A percentile compares a stretch with the other conserved stretches of the same genome.
phyloP scores from a whole-genome alignment of 2,888 invertebrate genomes.

The Stratiomys singularior region DNA sequence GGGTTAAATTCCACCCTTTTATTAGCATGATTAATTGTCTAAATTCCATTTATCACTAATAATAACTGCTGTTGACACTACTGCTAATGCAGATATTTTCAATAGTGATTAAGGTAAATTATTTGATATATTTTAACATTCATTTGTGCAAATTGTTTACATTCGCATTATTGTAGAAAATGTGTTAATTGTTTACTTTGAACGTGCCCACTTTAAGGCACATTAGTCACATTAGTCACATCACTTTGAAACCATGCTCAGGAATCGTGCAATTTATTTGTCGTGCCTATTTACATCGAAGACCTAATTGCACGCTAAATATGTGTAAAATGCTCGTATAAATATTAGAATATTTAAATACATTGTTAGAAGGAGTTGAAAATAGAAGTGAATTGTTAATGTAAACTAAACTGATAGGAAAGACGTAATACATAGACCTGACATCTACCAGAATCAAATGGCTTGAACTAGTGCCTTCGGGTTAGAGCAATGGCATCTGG shows the following conservation, averaged over 20 bases:
- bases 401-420: too few relatives aligned
- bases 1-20: too few relatives aligned
- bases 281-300: not conserved
- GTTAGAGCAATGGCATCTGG: too few relatives aligned
- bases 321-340: not conserved
- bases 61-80: not conserved
- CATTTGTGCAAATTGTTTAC: constrained; percentile 1
- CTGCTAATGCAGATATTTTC: too few relatives aligned
- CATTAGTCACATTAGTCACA: not conserved
- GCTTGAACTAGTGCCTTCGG: too few relatives aligned
- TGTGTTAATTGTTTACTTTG: not conserved
- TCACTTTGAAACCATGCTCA: not conserved
- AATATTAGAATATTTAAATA: not conserved
- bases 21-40: too few relatives aligned
- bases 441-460: too few relatives aligned
- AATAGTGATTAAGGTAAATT: too few relatives aligned
- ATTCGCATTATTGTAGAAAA: not conserved
- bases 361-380: too few relatives aligned
- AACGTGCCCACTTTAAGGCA: not conserved
- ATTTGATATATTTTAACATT: not conserved
- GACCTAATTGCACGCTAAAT: constrained; percentile 3
- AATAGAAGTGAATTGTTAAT: too few relatives aligned
- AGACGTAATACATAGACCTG: too few relatives aligned
- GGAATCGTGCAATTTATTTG: not conserved
- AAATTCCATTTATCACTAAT: too few relatives aligned